phyloP scores from a whole-genome alignment of 2,888 invertebrate species.

The Andrena marginata region DNA sequence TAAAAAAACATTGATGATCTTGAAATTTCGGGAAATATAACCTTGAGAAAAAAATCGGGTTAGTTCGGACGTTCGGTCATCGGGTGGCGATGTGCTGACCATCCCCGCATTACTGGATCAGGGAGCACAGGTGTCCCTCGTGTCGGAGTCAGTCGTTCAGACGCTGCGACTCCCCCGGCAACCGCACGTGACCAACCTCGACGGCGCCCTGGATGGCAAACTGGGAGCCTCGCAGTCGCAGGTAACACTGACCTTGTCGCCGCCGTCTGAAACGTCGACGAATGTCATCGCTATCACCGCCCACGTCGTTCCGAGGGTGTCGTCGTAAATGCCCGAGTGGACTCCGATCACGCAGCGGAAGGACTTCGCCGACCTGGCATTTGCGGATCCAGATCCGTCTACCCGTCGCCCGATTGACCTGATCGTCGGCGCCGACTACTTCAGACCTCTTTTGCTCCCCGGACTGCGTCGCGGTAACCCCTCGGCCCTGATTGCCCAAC shows the following conservation, averaged over 20 bases:
- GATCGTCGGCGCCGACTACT: background rate
- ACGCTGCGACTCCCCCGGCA: background rate
- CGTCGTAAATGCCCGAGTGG: background rate
- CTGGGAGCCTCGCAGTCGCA: background rate
- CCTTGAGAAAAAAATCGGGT: no score
- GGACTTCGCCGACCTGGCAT: background rate
- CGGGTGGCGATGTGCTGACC: background rate
- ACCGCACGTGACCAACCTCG: background rate
- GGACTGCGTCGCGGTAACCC: background rate
- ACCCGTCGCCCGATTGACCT: background rate
- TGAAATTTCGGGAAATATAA: no score
- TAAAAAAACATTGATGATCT: no score
- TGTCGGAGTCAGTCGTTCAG: background rate
- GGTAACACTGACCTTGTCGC: background rate
- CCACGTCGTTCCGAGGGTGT: no score
- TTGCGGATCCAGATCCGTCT: background rate
- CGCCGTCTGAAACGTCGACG: no score
- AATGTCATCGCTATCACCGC: no score
- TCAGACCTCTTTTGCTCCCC: background rate
- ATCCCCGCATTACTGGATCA: background rate
- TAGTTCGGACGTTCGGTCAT: no score
- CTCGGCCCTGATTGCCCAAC: background rate
- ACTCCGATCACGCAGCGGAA: background rate
- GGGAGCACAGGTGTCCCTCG: background rate
- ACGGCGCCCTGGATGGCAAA: background rate